Evolutionary conservation across 1,140 invertebrate species (phyloP), one percentile per base, ranked within the genome.

Genomic region (Phenacoccus solenopsis): DNA sequence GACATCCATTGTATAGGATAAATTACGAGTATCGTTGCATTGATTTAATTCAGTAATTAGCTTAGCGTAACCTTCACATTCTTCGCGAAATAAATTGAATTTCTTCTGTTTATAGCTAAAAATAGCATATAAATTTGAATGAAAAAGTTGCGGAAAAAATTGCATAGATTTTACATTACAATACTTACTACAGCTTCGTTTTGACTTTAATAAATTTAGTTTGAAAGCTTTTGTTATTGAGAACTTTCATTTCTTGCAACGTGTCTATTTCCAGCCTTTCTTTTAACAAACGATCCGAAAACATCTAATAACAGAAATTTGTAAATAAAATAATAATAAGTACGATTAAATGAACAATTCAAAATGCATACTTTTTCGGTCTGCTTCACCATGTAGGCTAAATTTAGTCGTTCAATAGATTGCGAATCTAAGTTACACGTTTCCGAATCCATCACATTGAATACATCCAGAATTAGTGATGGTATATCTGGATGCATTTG

Each of bases 51-150:
- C 96, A n/a, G 93, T 89, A 38, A 98, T 89, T 5, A 99, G 82
- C 81, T 99, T 99, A 3, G 96, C 90, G 82, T 96, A 99, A 3
- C 98, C 98, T 86, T 99, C 98, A 82, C 90, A 96, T 81, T 99
- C 98, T 83, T 99, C 98, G 68, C 96, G 85, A 76, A 98, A 93
- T 71, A 99, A 83, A 83, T 99, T 99, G 79, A 98, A 99, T 77
- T 99, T 98, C 74, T 96, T 88, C 79, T 99, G 98, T 79, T 99
- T 99, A 79, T 98, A 99, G 80, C 95, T 98, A 80, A 73, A 87
- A 87, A 74, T 49, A 70, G 72, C 68, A 70, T 71, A 72, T 64
- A 67, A 74, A 64, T 13, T 72, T 49, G 3, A 49, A 35, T 68
- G n/a, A 64, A 10, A 30, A 38, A 25, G n/a, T 28, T 67, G 68